Evolutionary conservation across 1,140 invertebrate genomes (phyloP), one percentile per base, ranked within the genome.

Genomic region (Trachymyrmex cornetzi): DNA sequence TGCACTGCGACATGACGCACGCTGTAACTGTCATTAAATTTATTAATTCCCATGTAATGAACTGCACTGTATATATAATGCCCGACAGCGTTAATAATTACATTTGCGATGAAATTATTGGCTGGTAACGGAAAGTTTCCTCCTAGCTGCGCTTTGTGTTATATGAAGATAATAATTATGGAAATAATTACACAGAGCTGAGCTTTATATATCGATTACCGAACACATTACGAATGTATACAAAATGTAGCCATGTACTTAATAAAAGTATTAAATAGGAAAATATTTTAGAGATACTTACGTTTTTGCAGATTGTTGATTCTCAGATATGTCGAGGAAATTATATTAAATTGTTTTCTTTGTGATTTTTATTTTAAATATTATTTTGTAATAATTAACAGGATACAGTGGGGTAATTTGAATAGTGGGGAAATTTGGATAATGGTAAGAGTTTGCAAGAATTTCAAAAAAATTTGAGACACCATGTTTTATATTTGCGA

Each of bases 31-130:
- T 84, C 80, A 74, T 84, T 84, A 84, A 74, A 84, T 84, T 84
- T 84, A 61, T 84, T 84, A 84, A 84, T 84, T 84, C 55, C 57
- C 30, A 75, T 75, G 50, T 84, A 84, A 84, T 84, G 67, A 84
- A 84, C 80, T 75, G 57, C 55, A 19, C 55, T 24, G 38, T 84
- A 74, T 84, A 74, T 84, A 75, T 75, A 84, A 84, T 61, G 27
- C 27, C 22, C 80, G 69, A 44, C 80, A 63, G 80, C 80, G 55
- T 84, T 82, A 84, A 84, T 84, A 84, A 84, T 84, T 84, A 84
- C 80, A 84, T 84, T 84, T 48, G 55, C 69, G 80, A 84, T 84
- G 80, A 84, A 84, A 84, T 84, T 84, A 84, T 84, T 84, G 38
- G 44, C 55, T 30, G 69, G n/a, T 55, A 81, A 69, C 69, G 80